A percentile compares a stretch with the other conserved stretches of the same genome.
Conservation (phyloP, 2,888 invertebrate species). For the Argyra leucocephala region DNA sequence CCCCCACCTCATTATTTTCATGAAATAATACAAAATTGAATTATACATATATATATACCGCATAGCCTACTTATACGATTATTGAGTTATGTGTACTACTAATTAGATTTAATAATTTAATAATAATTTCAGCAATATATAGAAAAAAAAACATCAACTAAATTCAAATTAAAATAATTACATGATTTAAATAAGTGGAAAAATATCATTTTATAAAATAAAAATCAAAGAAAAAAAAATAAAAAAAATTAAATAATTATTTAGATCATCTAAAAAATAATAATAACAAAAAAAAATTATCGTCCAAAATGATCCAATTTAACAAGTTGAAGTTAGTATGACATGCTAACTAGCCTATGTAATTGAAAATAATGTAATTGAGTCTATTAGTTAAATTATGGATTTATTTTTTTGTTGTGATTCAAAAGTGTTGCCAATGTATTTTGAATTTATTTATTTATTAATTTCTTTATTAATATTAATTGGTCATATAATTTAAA, state of each 20-base stretch:
- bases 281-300: too few species aligned
- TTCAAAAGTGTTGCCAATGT: too few species aligned
- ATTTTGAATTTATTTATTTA: too few species aligned
- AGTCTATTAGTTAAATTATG: not conserved
- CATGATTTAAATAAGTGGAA: constrained; percentile 3
- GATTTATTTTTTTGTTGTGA: too few species aligned
- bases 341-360: not conserved
- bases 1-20: too few species aligned
- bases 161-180: not conserved
- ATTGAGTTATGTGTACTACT: not conserved
- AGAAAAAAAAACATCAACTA: not conserved
- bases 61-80: not conserved
- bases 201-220: not conserved
- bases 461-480: too few species aligned
- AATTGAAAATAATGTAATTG: not conserved
- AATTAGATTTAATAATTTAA: not conserved
- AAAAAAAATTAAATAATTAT: not conserved
- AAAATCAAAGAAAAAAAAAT: not conserved
- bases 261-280: not conserved
- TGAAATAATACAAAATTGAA: too few species aligned
- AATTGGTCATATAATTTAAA: too few species aligned
- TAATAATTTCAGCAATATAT: not conserved
- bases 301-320: not conserved
- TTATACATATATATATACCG: not conserved
- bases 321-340: not conserved